Evolutionary conservation across 2,113 vertebrate species (phyloP), one percentile per base, ranked within the genome.

Genomic region (Dipodomys merriami): DNA sequence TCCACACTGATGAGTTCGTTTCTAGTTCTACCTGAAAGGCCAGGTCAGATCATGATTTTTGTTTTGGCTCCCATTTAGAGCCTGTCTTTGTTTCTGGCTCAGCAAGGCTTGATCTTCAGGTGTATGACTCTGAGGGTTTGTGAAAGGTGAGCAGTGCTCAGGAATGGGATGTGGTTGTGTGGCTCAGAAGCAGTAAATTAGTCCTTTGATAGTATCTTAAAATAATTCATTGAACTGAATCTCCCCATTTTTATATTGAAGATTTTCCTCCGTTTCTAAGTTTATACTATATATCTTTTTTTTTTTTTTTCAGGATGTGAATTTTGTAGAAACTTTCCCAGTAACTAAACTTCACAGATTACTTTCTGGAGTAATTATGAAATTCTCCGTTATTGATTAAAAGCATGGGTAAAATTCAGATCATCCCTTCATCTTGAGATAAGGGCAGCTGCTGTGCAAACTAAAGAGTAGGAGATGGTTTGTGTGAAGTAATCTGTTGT

Each of bases 1-100:
- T 91, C 22, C 73, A 29, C 69, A 33, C 60, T 91, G 49, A 76
- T 93, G 27, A 91, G 39, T 60, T 93, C 91, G 65, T 91, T 92
- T 94, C 2, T 39, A 65, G 10, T 78, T 69, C 49, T 73, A 49
- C 76, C 20, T 94, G 72, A 94, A 91, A 96, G 30, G 35, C 5
- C 16, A 95, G 15, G 18, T 92, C 53, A 85, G 78, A 89, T 79
- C 46, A 86, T 89, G 72, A 93, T 82, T 93, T 88, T 94, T 90
- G 44, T 68, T 88, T 64, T 7, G 62, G 20, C 30, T 81, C n/a
- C 22, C n/a, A 5, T 77, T 91, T 92, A 91, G 16, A 82, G 9
- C 22, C 67, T 81, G 4, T 27, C 81, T 96, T 73, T 93, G 86
- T 33, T 22, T 81, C 62, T 92, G 65, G 12, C 35, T 72, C 88